phyloP scores from a whole-genome alignment of 2,888 invertebrate species.

The Rhagonycha fulva region DNA sequence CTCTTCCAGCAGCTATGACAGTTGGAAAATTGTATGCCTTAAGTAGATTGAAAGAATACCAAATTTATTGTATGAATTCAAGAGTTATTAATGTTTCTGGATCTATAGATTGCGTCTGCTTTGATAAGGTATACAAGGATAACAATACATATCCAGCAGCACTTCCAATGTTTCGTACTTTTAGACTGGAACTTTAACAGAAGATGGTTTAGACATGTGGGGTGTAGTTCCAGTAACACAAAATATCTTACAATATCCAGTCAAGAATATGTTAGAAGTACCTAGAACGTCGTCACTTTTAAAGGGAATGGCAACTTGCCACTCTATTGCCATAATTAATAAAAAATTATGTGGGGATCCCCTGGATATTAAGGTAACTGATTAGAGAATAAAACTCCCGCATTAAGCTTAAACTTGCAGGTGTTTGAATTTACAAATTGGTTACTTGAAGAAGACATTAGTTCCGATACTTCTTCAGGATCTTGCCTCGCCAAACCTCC shows the following conservation, averaged over 20 bases:
- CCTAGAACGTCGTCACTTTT: conserved; percentile 39
- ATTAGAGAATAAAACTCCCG: not conserved
- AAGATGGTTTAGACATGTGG: conserved; percentile 96
- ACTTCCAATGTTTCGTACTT: not conserved
- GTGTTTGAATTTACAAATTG: conserved; percentile 96
- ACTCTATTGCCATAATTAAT: conserved; percentile 87
- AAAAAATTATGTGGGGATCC: conserved; percentile 90
- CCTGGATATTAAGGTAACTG: conserved; percentile 78
- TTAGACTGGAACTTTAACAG: conserved; percentile 93
- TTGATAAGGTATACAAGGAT: conserved; percentile 73
- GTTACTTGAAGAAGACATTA: conserved; percentile 67
- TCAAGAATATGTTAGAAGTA: conserved; percentile 40
- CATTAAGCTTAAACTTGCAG: conserved; percentile 49
- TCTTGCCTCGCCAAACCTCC: conserved; percentile 6
- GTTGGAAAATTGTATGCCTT: conserved; percentile 94
- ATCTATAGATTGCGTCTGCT: conserved; percentile 85
- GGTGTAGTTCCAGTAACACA: conserved; percentile 73
- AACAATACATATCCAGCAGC: not conserved
- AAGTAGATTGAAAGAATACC: conserved; percentile 72
- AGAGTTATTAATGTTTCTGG: conserved; percentile 92
- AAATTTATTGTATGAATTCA: conserved; percentile 91
- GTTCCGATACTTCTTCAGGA: not conserved
- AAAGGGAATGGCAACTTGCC: conserved; percentile 90
- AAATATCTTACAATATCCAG: conserved; percentile 35
- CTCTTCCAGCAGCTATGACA: conserved; percentile 95